Percentiles rank a stretch among this genome's conserved stretches.
These are phyloP conservation scores for Coleophora flavipennella DNA, from an alignment of 2,888 invertebrate genomes.

Conservation along the genomic window DNA sequence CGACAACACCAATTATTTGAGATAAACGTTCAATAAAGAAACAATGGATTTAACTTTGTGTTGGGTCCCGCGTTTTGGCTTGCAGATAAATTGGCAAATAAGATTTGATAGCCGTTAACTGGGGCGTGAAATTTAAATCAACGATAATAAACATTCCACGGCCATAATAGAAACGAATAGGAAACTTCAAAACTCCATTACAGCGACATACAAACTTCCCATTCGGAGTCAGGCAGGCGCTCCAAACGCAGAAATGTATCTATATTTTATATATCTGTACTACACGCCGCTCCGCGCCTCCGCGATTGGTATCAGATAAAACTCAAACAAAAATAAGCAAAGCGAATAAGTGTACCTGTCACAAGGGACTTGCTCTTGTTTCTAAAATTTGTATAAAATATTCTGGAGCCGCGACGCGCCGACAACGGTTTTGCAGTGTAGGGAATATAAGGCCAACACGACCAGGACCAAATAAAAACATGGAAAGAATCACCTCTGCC, in stretches of 20 bases:
- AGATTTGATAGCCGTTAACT: constrained; percentile 50
- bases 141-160: constrained; percentile 55
- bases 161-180: constrained; percentile 60
- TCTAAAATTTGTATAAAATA: constrained; percentile 72
- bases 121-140: constrained; percentile 59
- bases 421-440: constrained; percentile 42
- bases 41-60: constrained; percentile 25
- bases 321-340: constrained; percentile 64
- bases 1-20: constrained; percentile 20
- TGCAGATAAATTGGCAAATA: constrained; percentile 45
- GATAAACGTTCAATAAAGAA: constrained; percentile 22
- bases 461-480: constrained; percentile 32
- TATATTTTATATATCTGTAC: constrained; percentile 66
- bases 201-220: constrained; percentile 53
- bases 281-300: constrained; percentile 50
- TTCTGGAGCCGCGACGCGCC: constrained; percentile 54
- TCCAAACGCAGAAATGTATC: constrained; percentile 52
- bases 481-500: constrained; percentile 30
- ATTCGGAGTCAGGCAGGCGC: constrained; percentile 51
- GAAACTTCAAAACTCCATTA: constrained; percentile 65
- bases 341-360: constrained; percentile 69
- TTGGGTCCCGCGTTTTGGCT: constrained; percentile 23
- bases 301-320: constrained; percentile 62
- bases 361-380: constrained; percentile 65
- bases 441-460: constrained; percentile 39